Conservation (phyloP, 2,113 vertebrate species). For the Nothobranchius kuhntae region DNA sequence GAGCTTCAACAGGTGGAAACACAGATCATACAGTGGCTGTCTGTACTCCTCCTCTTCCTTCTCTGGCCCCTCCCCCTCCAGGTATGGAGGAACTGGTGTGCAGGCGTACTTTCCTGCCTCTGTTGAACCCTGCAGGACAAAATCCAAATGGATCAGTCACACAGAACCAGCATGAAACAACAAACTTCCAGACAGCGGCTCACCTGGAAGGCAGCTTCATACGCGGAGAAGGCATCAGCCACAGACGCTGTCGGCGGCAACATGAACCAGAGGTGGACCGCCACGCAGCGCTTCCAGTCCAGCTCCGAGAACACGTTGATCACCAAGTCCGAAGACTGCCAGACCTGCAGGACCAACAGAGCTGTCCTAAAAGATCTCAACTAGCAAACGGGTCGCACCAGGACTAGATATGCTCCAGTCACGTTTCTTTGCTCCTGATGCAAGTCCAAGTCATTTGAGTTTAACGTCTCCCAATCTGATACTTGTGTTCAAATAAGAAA, state of each 20-base stretch:
- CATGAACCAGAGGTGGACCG: slow-evolving; percentile 94
- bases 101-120: slow-evolving; percentile 86
- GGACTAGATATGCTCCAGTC: no score
- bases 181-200: not conserved
- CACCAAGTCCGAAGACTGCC: slow-evolving; percentile 84
- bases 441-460: no score
- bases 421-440: no score
- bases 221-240: slow-evolving; percentile 85
- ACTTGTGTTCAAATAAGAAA: no score
- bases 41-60: slow-evolving; percentile 68
- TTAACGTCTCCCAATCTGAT: no score
- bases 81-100: slow-evolving; percentile 87
- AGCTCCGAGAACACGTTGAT: slow-evolving; percentile 88
- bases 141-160: not conserved
- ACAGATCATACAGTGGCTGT: slow-evolving; percentile 85
- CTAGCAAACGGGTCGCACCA: no score
- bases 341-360: slow-evolving; percentile 80
- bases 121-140: slow-evolving; percentile 73
- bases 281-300: slow-evolving; percentile 94
- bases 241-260: slow-evolving; percentile 91
- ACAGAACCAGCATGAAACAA: fast-evolving
- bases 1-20: slow-evolving; percentile 94
- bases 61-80: slow-evolving; percentile 73
- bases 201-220: slow-evolving; percentile 91
- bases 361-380: no score